These are phyloP conservation scores for Lepidocyrtinus sp. DNA, from an alignment of 2,888 invertebrate species.

Conservation along the genomic window DNA sequence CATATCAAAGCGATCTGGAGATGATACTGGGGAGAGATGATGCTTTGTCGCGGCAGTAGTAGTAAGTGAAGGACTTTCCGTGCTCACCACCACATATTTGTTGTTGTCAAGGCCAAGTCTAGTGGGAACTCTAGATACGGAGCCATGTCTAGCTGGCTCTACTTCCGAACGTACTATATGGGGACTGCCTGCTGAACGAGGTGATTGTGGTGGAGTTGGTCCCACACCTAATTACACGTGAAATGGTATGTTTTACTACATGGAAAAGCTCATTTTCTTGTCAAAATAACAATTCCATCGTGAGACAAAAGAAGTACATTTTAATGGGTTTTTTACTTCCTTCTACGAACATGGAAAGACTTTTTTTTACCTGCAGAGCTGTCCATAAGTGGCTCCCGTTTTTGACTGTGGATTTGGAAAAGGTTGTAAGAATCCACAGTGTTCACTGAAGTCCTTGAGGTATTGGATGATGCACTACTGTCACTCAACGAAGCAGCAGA, in stretches of 20 bases:
- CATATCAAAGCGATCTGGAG: constrained; percentile 43
- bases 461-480: constrained; percentile 41
- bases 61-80: constrained; percentile 40
- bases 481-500: constrained; percentile 39
- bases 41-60: constrained; percentile 46
- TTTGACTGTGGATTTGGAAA: constrained; percentile 59
- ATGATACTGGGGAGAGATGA: constrained; percentile 36
- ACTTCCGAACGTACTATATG: constrained; percentile 51
- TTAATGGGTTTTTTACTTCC: no score
- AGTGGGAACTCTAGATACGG: constrained; percentile 55
- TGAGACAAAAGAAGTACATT: neutral
- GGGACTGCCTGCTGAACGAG: constrained; percentile 39
- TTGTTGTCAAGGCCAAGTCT: constrained; percentile 40
- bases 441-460: constrained; percentile 23
- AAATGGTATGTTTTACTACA: constrained; percentile 24
- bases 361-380: constrained; percentile 51
- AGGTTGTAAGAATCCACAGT: constrained; percentile 61
- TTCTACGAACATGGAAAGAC: constrained; percentile 14
- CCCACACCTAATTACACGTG: constrained; percentile 55
- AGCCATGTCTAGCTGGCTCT: constrained; percentile 44
- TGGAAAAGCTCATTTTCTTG: neutral
- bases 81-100: constrained; percentile 48
- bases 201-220: constrained; percentile 39
- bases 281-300: constrained; percentile 28
- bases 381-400: constrained; percentile 51